Evolutionary conservation across 2,797 vertebrate species (phyloP).

Genomic region (Iguana delicatissima): DNA sequence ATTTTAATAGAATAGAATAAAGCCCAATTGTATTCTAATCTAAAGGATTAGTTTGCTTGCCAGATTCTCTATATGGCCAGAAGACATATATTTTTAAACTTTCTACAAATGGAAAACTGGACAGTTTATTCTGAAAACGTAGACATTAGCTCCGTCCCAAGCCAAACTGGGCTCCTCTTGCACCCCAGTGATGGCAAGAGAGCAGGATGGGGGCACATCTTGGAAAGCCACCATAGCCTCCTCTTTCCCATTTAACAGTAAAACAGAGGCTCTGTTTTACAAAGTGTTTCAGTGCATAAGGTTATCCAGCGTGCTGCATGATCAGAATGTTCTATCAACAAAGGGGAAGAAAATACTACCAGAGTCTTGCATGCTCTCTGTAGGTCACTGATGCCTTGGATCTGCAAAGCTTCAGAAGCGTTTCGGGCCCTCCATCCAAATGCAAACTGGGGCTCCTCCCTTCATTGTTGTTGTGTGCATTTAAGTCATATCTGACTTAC

Average conservation of each 20-base stretch:
- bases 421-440: too few relatives aligned
- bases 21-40: constrained; percentile 61
- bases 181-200: background rate
- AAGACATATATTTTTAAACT: constrained; percentile 64
- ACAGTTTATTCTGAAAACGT: background rate
- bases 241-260: background rate
- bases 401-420: background rate
- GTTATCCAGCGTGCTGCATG: background rate
- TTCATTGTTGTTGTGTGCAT: too few relatives aligned
- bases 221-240: too few relatives aligned
- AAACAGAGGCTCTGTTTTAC: background rate
- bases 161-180: background rate
- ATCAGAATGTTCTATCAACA: background rate
- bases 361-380: background rate
- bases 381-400: background rate
- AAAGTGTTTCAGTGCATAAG: background rate
- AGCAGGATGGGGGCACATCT: background rate
- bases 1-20: constrained; percentile 78
- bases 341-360: background rate
- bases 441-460: too few relatives aligned
- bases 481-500: too few relatives aligned
- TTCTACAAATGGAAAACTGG: constrained; percentile 21
- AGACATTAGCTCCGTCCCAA: background rate
- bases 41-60: constrained; percentile 59
- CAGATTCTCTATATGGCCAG: constrained; percentile 62